phyloP scores from a whole-genome alignment of 2,888 invertebrate species.

The Hyppa rectilinea region DNA sequence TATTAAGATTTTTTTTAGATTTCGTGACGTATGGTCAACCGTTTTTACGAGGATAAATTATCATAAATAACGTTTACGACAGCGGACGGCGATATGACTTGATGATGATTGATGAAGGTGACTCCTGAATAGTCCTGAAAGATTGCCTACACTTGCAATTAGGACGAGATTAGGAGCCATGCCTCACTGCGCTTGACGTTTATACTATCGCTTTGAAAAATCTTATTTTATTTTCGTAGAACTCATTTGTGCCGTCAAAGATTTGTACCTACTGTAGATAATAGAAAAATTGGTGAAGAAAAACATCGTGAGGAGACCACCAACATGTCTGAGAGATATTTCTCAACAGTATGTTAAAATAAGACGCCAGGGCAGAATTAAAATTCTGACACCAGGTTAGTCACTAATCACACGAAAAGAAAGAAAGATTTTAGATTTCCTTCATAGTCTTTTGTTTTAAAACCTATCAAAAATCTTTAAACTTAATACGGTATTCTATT shows the following conservation, averaged over 20 bases:
- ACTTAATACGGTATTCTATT: too few species aligned
- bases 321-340: too few species aligned
- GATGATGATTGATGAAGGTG: conserved; percentile 45
- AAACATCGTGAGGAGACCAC: too few species aligned
- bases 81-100: conserved; percentile 34
- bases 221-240: neutral
- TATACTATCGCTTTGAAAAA: conserved; percentile 1
- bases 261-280: neutral
- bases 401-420: too few species aligned
- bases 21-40: conserved; percentile 1
- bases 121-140: conserved; percentile 8
- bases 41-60: conserved; percentile 34
- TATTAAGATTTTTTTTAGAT: neutral
- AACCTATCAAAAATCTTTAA: too few species aligned
- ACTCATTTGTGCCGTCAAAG: neutral
- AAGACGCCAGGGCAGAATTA: too few species aligned
- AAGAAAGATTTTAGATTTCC: too few species aligned
- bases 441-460: neutral
- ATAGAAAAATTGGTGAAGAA: too few species aligned
- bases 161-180: conserved; percentile 28
- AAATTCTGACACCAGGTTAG: too few species aligned
- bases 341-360: too few species aligned
- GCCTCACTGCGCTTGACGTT: conserved; percentile 5
- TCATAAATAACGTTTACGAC: conserved; percentile 50
- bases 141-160: conserved; percentile 26